These are phyloP conservation scores for Diglossa cyanea DNA, from an alignment of 2,797 vertebrate genomes.

Conservation along the genomic window DNA sequence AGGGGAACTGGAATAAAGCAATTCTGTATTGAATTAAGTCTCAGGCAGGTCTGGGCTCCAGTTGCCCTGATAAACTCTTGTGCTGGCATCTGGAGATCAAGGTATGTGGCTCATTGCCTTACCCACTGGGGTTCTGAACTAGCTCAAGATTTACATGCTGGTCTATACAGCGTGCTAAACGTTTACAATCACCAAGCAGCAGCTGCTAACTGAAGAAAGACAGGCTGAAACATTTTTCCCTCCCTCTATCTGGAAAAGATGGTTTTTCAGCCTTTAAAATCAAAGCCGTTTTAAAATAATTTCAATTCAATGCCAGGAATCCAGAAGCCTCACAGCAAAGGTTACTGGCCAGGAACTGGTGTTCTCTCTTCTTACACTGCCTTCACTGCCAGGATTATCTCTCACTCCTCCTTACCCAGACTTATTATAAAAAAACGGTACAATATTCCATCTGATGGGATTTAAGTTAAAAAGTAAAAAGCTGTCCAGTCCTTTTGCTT, in stretches of 20 bases:
- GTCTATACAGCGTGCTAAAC: conserved; percentile 1
- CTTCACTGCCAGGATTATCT: neutral
- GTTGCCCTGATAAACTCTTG: neutral
- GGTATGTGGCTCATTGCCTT: neutral
- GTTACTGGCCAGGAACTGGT: neutral
- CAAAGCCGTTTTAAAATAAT: conserved; percentile 12
- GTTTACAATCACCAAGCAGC: neutral
- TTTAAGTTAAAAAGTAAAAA: conserved; percentile 65
- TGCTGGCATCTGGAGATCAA: neutral
- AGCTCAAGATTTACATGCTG: neutral
- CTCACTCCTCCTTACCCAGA: neutral
- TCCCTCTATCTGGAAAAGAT: neutral
- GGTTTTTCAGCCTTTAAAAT: neutral
- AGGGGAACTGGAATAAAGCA: neutral
- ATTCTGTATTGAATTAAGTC: neutral
- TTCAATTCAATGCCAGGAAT: neutral
- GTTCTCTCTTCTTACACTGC: neutral
- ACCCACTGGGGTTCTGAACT: neutral
- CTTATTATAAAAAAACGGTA: conserved; percentile 53
- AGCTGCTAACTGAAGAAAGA: neutral
- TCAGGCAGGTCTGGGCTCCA: neutral
- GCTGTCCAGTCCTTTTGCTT: conserved; percentile 54
- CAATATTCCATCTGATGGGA: conserved; percentile 36
- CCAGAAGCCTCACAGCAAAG: neutral
- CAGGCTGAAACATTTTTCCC: neutral